Evolutionary conservation across 2,888 invertebrate species (phyloP).

Genomic region (Scaptomyza cyrtandrae): DNA sequence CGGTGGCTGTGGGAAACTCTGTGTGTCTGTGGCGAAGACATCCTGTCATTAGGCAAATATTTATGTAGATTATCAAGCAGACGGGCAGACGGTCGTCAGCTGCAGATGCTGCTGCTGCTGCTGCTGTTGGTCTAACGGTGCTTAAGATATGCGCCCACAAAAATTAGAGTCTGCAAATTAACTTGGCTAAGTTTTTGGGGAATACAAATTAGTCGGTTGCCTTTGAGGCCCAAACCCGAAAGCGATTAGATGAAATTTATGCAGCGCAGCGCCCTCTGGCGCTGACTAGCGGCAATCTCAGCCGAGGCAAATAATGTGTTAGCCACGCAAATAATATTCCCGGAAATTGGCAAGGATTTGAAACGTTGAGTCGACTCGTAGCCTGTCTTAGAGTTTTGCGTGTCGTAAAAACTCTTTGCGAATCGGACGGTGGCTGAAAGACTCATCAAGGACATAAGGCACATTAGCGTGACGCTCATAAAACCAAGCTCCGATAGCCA

Average conservation of each 20-base stretch:
- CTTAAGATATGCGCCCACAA: slow-evolving; percentile 26
- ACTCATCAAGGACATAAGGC: slow-evolving; percentile 69
- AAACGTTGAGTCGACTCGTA: slow-evolving; percentile 11
- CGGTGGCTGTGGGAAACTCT: slow-evolving; percentile 63
- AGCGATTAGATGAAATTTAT: slow-evolving; percentile 64
- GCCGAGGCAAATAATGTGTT: slow-evolving; percentile 22
- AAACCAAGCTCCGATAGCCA: slow-evolving; percentile 48
- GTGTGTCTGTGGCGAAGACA: slow-evolving; percentile 45
- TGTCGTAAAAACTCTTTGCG: slow-evolving; percentile 81
- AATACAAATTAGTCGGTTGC: slow-evolving; percentile 54
- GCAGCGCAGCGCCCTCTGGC: slow-evolving; percentile 74
- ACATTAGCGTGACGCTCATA: slow-evolving; percentile 73
- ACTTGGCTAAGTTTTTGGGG: slow-evolving; percentile 32
- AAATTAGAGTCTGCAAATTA: slow-evolving; percentile 64
- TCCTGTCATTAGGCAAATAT: slow-evolving; percentile 78
- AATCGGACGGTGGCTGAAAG: slow-evolving; percentile 53
- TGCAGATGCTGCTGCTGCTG: slow-evolving; percentile 22
- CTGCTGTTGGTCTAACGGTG: slow-evolving; percentile 60
- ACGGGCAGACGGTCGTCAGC: slow-evolving; percentile 42
- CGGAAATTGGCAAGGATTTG: slow-evolving; percentile 79
- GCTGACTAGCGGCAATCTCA: slow-evolving; percentile 43
- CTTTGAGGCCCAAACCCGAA: slow-evolving; percentile 36
- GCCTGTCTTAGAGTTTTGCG: slow-evolving; percentile 49
- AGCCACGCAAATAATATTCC: slow-evolving; percentile 69
- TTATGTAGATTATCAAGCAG: slow-evolving; percentile 65